Base-by-base conservation (phyloP, 2,113 vertebrate genomes). In the Paralichthys olivaceus region DNA sequence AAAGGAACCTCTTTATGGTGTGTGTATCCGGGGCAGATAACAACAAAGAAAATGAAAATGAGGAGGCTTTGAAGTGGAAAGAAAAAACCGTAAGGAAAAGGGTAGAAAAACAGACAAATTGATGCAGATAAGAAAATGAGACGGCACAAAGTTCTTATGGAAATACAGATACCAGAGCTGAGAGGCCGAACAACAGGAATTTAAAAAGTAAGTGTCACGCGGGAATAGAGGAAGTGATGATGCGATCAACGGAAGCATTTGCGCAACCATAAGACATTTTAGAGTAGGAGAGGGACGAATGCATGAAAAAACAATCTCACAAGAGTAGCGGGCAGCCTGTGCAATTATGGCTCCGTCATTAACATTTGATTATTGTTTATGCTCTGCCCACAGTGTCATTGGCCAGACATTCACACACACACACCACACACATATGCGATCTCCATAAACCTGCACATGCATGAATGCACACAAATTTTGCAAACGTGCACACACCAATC, bases 321-420 rank as follows among this genome's bases (percentile, higher is more conserved):
- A 45, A 63, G 49, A 77, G 69, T 66, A 43, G 66, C 59, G 60
- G 70, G 73, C 83, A 28, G 77, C 29, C 22, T 63, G 67, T 19
- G 26, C 69, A 80, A 86, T 90, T 77, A 87, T 7, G 47, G 65
- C 45, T 77, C 59, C 20, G 9, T 89, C 77, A 53, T 89, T 86
- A 88, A 86, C 86, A 87, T 91, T 89, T 90, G 79, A 87, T 89
- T 88, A 86, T 76, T 85, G 81, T 88, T 92, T 85, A 89, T 87
- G 69, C 58, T 81, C 26, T 75, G 43, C 72, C 68, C 84, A 79
- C 72, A 72, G 29, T 58, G 66, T 76, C 58, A 69, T 53, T 74
- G 66, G 71, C 49, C 69, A 53, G 43, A 34, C 65, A 62, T 61
- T 69, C 53, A 81, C 64, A 66, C 26, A 55, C 25, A 64, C 34